Evolutionary conservation across 2,113 vertebrate species (phyloP), one percentile per base, ranked within the genome.

Genomic region (Thalassoma bifasciatum): DNA sequence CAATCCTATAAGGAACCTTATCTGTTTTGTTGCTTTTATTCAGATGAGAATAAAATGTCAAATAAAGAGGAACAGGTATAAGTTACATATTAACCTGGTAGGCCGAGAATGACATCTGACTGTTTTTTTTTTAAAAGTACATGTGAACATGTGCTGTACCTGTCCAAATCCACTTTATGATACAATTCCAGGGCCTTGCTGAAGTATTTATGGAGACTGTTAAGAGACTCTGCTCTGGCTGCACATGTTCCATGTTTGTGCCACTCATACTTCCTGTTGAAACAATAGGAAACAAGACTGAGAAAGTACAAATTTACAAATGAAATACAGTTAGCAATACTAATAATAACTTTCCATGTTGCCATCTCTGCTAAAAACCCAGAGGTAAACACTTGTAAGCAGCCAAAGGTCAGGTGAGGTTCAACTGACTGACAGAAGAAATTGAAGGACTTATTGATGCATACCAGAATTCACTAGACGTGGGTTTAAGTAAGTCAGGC

Each of bases 191-290:
- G 66, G 5, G 86, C 86, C 56, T 92, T 91, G 75, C 86, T 60
- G 75, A 92, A 92, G 78, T 92, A 92, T 66, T 92, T 92, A 44
- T 92, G 89, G 58, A 91, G 81, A 79, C 60, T 92, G 23, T 91
- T 63, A 37, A 92, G 67, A 40, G 82, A 72, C 2, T 2, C 54
- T 19, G 84, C 82, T 81, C 54, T 68, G 66, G 90, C 88, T 56
- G 91, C 91, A 74, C 91, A 92, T 7, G 91, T 92, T 0, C 91
- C 91, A 17, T 92, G 91, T 82, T 92, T 92, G 19, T 66, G 34
- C 91, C 91, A 92, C 78, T 92, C 91, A 3, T 91, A 88, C 22
- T 90, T 91, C 91, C 91, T 92, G 70, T 78, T 24, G n/a, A 52
- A 47, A 75, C 17, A 80, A 22, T 69, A 4, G 42, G 2, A 79